Evolutionary conservation across 2,888 invertebrate species (phyloP).

Genomic region (Therioaphis trifolii): DNA sequence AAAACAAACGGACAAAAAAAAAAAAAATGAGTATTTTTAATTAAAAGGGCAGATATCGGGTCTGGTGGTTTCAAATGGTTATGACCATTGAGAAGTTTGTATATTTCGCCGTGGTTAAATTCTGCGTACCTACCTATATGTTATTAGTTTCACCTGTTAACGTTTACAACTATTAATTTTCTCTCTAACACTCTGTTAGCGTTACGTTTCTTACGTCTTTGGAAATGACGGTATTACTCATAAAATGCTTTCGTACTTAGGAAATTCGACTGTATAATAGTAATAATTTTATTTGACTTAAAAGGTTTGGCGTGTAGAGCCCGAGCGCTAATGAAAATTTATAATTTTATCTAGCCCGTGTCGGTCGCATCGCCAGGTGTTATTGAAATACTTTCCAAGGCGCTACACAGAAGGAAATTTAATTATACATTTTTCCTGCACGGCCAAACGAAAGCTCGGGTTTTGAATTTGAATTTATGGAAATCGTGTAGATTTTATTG

Average conservation of each 20-base stretch:
- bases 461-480: slow-evolving; percentile 19
- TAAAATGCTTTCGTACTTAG: too few relatives aligned
- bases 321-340: too few relatives aligned
- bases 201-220: too few relatives aligned
- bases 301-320: too few relatives aligned
- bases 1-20: background rate
- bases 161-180: background rate
- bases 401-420: background rate
- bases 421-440: background rate
- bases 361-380: too few relatives aligned
- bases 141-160: background rate
- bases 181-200: too few relatives aligned
- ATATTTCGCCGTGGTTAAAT: background rate
- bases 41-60: background rate
- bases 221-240: too few relatives aligned
- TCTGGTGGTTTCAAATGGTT: background rate
- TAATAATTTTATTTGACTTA: too few relatives aligned
- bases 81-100: background rate
- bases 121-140: background rate
- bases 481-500: slow-evolving; percentile 34
- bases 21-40: background rate
- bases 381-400: background rate
- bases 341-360: too few relatives aligned
- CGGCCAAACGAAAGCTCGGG: background rate
- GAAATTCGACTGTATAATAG: too few relatives aligned